Evolutionary conservation across 2,797 vertebrate genomes (phyloP), one percentile per base, ranked within the genome.

Genomic region (Acrossocheilus wenchowensis): DNA sequence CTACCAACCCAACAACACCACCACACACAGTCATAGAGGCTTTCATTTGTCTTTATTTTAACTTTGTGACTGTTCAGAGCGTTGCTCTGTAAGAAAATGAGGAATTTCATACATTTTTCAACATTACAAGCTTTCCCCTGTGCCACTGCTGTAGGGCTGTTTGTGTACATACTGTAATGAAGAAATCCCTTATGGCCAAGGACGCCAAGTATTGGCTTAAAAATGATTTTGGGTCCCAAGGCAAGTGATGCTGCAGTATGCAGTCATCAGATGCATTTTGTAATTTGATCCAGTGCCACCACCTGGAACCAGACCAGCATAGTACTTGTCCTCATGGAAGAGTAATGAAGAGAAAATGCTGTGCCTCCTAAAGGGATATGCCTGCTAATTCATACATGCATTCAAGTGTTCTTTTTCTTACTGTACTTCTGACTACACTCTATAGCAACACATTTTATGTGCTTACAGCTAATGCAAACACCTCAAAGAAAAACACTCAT

Each of bases 81-180:
- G 11, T 52, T 23, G 54, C 82, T 82, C 66, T 74, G 43, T 12
- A 57, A 64, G 45, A 7, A 88, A 81, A 86, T 74, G 4, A 60
- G 45, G 4, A 30, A 39, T 48, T 30, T 78, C 36, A 36, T 80
- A 17, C 3, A 30, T 68, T 64, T 69, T 64, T 69, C 81, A 83
- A 21, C 45, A 50, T 79, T 71, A 39, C 19, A 41, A 14, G 41
- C 64, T 78, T 82, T 41, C n/a, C 36, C 36, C 39, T 50, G 34
- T 66, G 68, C 57, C 68, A 5, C 64, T 79, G 60, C 45, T 68
- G 17, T 87, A 71, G 48, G 83, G 78, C 15, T 43, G 54, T 75
- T 82, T 82, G 79, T 85, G 78, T 71, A 68, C 26, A 64, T 88
- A 78, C 19, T 68, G 62, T 81, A 81, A 89, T 88, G 82, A 83